Conservation (phyloP, 2,888 invertebrate genomes). For the Cryptocephalus moraei region DNA sequence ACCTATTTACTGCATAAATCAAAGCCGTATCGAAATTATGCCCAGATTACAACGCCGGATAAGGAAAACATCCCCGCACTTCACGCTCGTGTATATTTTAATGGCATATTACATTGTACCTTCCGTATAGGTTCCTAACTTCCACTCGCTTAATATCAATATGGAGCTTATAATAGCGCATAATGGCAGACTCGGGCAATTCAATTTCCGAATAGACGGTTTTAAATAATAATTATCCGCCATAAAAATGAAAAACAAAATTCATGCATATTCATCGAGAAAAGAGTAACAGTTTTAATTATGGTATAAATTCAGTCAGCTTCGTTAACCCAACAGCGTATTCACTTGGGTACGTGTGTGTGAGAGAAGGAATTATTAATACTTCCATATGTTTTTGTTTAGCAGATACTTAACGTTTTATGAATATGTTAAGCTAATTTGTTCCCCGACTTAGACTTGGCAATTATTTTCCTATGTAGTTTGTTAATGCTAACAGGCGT, state of each 20-base stretch:
- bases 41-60: too few species aligned
- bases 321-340: constrained; percentile 13
- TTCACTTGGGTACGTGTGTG: not conserved
- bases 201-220: not conserved
- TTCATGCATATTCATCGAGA: constrained; percentile 17
- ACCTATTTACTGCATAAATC: too few species aligned
- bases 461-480: constrained; percentile 15
- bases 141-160: too few species aligned
- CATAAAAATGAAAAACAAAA: constrained; percentile 15
- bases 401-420: constrained; percentile 7
- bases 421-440: constrained; percentile 4
- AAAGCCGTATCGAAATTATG: too few species aligned
- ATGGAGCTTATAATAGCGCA: too few species aligned
- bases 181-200: too few species aligned
- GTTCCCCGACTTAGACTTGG: constrained; percentile 3
- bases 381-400: constrained; percentile 10
- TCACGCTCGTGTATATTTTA: too few species aligned
- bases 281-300: constrained; percentile 17
- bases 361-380: constrained; percentile 6
- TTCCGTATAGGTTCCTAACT: too few species aligned
- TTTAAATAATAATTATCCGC: constrained; percentile 11
- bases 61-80: too few species aligned
- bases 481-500: constrained; percentile 12
- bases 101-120: too few species aligned
- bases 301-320: constrained; percentile 13